Evolutionary conservation across 2,888 invertebrate genomes (phyloP), one percentile per base, ranked within the genome.

Genomic region (Tipula vernalis): DNA sequence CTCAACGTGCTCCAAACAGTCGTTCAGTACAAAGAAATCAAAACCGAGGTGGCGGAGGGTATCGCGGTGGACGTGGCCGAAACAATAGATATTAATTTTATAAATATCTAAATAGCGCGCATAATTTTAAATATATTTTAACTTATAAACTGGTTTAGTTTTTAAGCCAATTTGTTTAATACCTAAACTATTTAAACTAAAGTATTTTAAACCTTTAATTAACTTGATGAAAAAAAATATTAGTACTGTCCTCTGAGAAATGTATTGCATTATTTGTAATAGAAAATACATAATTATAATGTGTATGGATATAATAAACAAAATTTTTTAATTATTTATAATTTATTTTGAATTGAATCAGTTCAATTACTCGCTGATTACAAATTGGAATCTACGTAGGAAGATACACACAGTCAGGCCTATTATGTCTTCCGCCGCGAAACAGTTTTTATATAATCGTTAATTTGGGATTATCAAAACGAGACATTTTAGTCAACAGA

Each of bases 61-160:
- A 86, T n/a, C 86, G 86, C 36, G 44, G 91, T 44, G 91, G 91
- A 51, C 91, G 91, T 87, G 91, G 91, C 42, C 91, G 91, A 86
- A 91, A 91, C 88, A 91, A 91, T 88, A 90, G 91, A 87, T 91
- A 91, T 88, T 91, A 91, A 36, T 28, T 36, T 51, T 18, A n/a
- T 13, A 8, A 51, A 39, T 51, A 13, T 84, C 84, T 84, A 39
- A n/a, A 10, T 15, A 15, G 51, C 51, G 51, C 51, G 18, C 15
- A 71, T 36, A 36, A 36, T 83, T 83, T 13, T 15, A 39, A 39
- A 84, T 39, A 84, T 84, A 84, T 84, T 84, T 84, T 84, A 84
- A 84, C 41, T 84, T 84, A 84, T 84, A 84, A 83, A 41, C 13
- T 39, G 41, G 84, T 84, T 84, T 84, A 39, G 41, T 41, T 84